Evolutionary conservation across 1,140 invertebrate genomes (phyloP).

Genomic region (Drosophila elegans): DNA sequence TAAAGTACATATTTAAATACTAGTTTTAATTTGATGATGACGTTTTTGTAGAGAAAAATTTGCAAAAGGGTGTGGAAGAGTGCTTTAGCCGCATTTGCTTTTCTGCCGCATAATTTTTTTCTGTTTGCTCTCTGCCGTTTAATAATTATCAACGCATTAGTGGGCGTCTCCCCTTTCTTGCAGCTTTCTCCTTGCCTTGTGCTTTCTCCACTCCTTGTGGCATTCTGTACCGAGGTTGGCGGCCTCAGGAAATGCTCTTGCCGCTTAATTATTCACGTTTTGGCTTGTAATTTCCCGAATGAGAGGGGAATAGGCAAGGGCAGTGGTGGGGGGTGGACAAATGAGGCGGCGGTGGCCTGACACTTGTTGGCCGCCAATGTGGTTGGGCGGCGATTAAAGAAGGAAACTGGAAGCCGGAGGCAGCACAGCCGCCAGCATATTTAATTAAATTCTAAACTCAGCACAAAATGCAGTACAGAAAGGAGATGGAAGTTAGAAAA

Average conservation of each 20-base stretch:
- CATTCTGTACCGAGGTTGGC: conserved; percentile 24
- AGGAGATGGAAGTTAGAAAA: not conserved
- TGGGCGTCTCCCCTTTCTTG: conserved; percentile 29
- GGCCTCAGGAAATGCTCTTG: conserved; percentile 56
- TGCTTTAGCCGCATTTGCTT: conserved; percentile 2
- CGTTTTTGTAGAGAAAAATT: not conserved
- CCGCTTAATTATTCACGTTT: conserved; percentile 64
- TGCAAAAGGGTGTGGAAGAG: not conserved
- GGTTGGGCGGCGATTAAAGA: conserved; percentile 54
- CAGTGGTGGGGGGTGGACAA: not conserved
- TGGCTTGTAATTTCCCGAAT: conserved; percentile 66
- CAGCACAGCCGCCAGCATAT: conserved; percentile 44
- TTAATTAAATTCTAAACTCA: conserved; percentile 67
- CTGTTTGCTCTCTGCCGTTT: conserved; percentile 37
- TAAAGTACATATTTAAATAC: not conserved
- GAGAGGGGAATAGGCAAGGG: conserved; percentile 1
- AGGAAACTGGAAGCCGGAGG: conserved; percentile 23
- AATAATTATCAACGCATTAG: conserved; percentile 67
- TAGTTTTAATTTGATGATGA: no score
- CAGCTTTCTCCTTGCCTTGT: not conserved
- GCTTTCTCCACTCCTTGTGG: not conserved
- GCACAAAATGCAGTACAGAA: conserved; percentile 33
- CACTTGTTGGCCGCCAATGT: conserved; percentile 55
- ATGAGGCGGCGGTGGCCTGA: conserved; percentile 17
- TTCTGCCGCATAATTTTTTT: conserved; percentile 7